Base-by-base conservation (phyloP, 1,140 invertebrate genomes). In the Caerostris darwini region DNA sequence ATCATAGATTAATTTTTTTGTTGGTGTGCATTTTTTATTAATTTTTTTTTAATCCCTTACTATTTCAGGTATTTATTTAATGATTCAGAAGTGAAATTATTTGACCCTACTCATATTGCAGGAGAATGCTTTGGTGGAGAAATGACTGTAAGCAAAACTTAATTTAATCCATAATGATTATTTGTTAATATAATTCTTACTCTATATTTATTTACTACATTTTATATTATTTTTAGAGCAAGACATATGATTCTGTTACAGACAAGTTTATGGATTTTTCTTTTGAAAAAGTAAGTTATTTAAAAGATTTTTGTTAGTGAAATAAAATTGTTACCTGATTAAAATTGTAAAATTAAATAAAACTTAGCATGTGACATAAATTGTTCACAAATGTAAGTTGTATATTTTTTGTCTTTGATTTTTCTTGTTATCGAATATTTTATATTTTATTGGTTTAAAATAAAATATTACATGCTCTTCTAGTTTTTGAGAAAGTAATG, bases 201-300 rank as follows among this genome's bases (percentile, higher is more conserved):
- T 56, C 56, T 71, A 57, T 77, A 71, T 81, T 71, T 7, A 6
- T 67, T 57, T 64, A 34, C 57, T 59, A 56, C 83, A 0, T 90
- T 3, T 67, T 90, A 94, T 94, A 94, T 95, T 94, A 94, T 95
- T 96, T 97, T 94, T 96, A 98, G 98, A 99, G 98, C 95, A 99
- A 99, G 97, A 99, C 98, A 0, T 99, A 99, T 95, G 99, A 99
- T 95, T 98, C 98, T 1, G 98, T 99, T 3, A 99, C 98, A 1
- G 98, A 99, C 95, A 99, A 99, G 95, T 99, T 99, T 95, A 98
- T 99, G 98, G 99, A 99, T 95, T 99, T 99, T 95, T 99, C 98
- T 95, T 99, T 99, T 96, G 99, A 99, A 96, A 99, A 99, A 95
- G 96, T 96, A 95, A 94, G 92, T 67, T n/a, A 17, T 56, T 50